Base-by-base conservation (phyloP, 2,888 invertebrate genomes). In the Zhengitettix transpicula region DNA sequence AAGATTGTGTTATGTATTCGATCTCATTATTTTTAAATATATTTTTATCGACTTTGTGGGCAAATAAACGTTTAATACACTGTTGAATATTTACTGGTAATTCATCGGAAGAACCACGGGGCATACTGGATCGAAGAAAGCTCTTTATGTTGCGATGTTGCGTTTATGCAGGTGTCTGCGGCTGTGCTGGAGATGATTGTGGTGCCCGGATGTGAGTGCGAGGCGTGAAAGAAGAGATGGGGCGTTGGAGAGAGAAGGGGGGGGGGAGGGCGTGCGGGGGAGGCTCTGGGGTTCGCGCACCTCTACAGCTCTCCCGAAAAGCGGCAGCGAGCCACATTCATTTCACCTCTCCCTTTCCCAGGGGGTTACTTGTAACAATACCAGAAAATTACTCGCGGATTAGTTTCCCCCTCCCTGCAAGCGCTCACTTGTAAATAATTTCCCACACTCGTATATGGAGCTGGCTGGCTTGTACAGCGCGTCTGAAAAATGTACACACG, bases 361-460 rank as follows among this genome's bases (percentile, higher is more conserved):
- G 41, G 63, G 64, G 65, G 57, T 63, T 64, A 64, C 65, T 64
- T 65, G 64, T 60, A 65, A 65, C 65, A 65, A 65, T 65, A 65
- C 65, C 65, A 64, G 65, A 65, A 65, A 64, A 65, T 65, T 65
- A 65, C 65, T 63, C 64, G 64, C 62, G 64, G 65, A 65, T 65
- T 65, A 65, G 64, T 59, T 60, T 57, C 56, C 61, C 55, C 56
- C 56, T 58, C 56, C 58, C 60, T 60, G 16, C 60, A 57, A 57
- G 52, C 47, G 58, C 41, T 55, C 47, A 61, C 60, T 63, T 61
- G 62, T 64, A 63, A 64, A 64, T 64, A 63, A 64, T 64, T 64
- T 61, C 60, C 60, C 58, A 58, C 58, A 60, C 60, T 60, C 28
- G 28, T 28, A 28, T 28, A 28, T 28, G 28, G 28, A 28, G 28